A percentile compares a stretch with the other conserved stretches of the same genome.
phyloP scores from a whole-genome alignment of 2,888 invertebrate species.

The Abrostola tripartita region DNA sequence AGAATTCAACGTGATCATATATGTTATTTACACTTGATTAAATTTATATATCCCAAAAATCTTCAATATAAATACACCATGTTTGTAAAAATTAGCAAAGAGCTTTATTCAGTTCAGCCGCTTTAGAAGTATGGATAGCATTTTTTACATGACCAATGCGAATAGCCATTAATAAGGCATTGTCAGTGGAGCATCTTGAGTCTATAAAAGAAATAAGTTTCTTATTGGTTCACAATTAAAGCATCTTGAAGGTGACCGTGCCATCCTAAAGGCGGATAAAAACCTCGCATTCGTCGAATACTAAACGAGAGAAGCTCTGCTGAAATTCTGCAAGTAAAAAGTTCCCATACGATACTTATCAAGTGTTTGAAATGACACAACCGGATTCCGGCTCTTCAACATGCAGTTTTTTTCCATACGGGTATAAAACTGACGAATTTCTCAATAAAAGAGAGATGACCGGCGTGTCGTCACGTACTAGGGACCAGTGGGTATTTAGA shows the following conservation, averaged over 20 bases:
- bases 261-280: conserved; percentile 77
- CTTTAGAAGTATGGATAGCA: conserved; percentile 30
- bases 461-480: conserved; percentile 84
- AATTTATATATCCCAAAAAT: conserved; percentile 22
- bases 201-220: conserved; percentile 75
- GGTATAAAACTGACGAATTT: conserved; percentile 88
- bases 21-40: conserved; percentile 40
- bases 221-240: conserved; percentile 85
- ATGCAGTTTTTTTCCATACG: conserved; percentile 77
- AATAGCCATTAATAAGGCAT: conserved; percentile 71
- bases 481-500: conserved; percentile 84
- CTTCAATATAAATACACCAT: conserved; percentile 15
- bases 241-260: conserved; percentile 85
- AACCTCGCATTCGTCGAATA: conserved; percentile 82
- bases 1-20: conserved; percentile 19
- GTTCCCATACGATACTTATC: conserved; percentile 84
- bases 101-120: conserved; percentile 38
- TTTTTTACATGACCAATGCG: conserved; percentile 64
- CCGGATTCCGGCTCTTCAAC: conserved; percentile 82
- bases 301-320: conserved; percentile 80
- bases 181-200: conserved; percentile 67
- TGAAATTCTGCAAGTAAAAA: conserved; percentile 84
- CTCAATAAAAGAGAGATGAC: conserved; percentile 88
- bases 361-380: conserved; percentile 89
- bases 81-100: conserved; percentile 29